Evolutionary conservation across 2,888 invertebrate genomes (phyloP).

Genomic region (Brassicogethes aeneus): DNA sequence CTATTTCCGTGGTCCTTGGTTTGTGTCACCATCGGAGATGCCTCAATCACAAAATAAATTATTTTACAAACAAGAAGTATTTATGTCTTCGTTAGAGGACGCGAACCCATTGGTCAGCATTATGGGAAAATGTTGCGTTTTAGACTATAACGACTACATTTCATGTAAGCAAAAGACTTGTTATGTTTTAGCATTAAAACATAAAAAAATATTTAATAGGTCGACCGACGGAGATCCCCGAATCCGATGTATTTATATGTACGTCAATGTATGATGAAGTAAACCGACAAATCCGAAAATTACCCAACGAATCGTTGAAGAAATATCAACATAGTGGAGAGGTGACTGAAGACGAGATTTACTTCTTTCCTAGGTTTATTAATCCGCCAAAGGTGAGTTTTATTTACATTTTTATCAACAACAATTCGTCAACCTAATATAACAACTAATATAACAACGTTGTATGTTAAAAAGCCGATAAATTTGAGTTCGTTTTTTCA

Average conservation of each 20-base stretch:
- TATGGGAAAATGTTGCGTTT: constrained; percentile 82
- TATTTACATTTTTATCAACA: too few relatives aligned
- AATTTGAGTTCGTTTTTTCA: too few relatives aligned
- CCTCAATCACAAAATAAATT: constrained; percentile 67
- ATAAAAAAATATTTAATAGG: constrained; percentile 43
- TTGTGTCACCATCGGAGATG: constrained; percentile 82
- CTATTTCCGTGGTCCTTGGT: constrained; percentile 90
- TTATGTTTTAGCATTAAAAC: background rate
- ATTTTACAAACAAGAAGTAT: constrained; percentile 90
- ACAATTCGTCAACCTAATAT: background rate
- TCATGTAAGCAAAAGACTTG: constrained; percentile 53
- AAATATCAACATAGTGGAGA: constrained; percentile 73
- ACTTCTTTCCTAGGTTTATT: constrained; percentile 65
- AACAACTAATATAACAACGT: too few relatives aligned
- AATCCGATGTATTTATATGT: constrained; percentile 87
- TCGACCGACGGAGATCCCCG: constrained; percentile 88
- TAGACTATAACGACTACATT: constrained; percentile 84
- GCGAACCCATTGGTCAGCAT: constrained; percentile 86
- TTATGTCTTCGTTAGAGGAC: constrained; percentile 85
- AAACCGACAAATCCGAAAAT: constrained; percentile 65
- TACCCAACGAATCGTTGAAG: constrained; percentile 60
- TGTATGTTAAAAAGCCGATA: too few relatives aligned
- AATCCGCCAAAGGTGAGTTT: constrained; percentile 54
- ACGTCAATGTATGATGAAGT: constrained; percentile 87
- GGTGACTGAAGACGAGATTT: constrained; percentile 90